A percentile compares a stretch with the other conserved stretches of the same genome.
Conservation (phyloP, 2,797 vertebrate genomes). For the Harpagifer antarcticus region DNA sequence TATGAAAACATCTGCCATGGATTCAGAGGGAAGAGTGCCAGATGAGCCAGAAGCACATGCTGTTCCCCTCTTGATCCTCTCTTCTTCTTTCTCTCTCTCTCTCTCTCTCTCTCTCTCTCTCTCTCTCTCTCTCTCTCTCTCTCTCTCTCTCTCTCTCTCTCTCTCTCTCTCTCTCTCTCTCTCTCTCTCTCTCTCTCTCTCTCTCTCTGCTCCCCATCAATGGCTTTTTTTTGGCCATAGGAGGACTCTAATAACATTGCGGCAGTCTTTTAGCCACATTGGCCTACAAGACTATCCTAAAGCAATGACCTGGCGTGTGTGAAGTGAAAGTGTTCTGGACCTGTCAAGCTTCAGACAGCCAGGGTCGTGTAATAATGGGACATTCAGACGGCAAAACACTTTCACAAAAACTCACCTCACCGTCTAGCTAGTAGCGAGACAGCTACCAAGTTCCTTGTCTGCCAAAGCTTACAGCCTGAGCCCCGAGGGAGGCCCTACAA, state of each 20-base stretch:
- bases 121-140: no score
- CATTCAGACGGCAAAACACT: slow-evolving; percentile 51
- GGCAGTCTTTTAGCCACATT: slow-evolving; percentile 17
- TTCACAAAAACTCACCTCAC: slow-evolving; percentile 66
- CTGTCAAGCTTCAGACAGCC: slow-evolving; percentile 49
- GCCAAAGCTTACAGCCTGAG: slow-evolving; percentile 51
- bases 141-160: neutral
- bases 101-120: no score
- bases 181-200: neutral
- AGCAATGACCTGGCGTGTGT: slow-evolving; percentile 2
- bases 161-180: slow-evolving; percentile 17
- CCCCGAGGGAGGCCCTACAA: slow-evolving; percentile 20
- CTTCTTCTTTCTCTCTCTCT: no score
- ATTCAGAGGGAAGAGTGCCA: slow-evolving; percentile 64
- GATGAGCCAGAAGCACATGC: slow-evolving; percentile 79
- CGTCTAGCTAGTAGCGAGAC: slow-evolving; percentile 63
- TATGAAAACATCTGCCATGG: slow-evolving; percentile 79
- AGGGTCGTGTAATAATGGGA: slow-evolving; percentile 35
- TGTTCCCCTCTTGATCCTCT: slow-evolving; percentile 75
- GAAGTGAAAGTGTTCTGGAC: slow-evolving; percentile 38
- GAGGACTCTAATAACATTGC: slow-evolving; percentile 17
- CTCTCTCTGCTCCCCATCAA: slow-evolving; percentile 31
- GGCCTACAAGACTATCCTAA: slow-evolving; percentile 14
- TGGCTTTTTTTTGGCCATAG: slow-evolving; percentile 3
- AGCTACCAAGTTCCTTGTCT: slow-evolving; percentile 42